These are phyloP conservation scores for Battus philenor DNA, from an alignment of 1,140 invertebrate species.

Conservation along the genomic window DNA sequence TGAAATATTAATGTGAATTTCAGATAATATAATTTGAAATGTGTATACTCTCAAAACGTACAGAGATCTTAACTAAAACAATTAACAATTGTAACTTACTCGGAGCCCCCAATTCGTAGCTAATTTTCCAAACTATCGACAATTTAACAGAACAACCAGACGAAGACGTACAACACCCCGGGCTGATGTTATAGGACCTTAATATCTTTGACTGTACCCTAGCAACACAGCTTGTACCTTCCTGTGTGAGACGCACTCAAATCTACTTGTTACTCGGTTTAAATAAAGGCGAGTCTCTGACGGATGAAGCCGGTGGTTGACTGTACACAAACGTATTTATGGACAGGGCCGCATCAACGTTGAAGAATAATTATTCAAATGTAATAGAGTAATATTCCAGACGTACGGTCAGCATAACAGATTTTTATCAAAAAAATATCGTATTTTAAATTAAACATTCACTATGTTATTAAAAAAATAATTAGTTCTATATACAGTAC, in stretches of 20 bases:
- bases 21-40: too few species aligned
- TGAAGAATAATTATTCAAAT: slow-evolving; percentile 55
- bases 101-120: neutral
- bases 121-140: slow-evolving; percentile 17
- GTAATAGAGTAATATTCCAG: slow-evolving; percentile 48
- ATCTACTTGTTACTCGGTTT: neutral
- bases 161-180: slow-evolving; percentile 11
- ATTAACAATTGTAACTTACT: too few species aligned
- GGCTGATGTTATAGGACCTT: slow-evolving; percentile 16
- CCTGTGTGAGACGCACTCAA: neutral
- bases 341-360: slow-evolving; percentile 39
- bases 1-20: too few species aligned
- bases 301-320: slow-evolving; percentile 5
- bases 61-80: too few species aligned
- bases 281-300: slow-evolving; percentile 8
- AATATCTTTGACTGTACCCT: slow-evolving; percentile 8
- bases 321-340: slow-evolving; percentile 37
- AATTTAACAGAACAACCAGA: neutral
- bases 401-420: slow-evolving; percentile 29
- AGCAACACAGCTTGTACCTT: neutral
- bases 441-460: too few species aligned
- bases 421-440: too few species aligned
- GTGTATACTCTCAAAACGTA: too few species aligned
- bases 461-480: too few species aligned
- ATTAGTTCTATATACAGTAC: too few species aligned